These are phyloP conservation scores for Macrobrachium rosenbergii DNA, from an alignment of 1,140 invertebrate species.

Conservation along the genomic window DNA sequence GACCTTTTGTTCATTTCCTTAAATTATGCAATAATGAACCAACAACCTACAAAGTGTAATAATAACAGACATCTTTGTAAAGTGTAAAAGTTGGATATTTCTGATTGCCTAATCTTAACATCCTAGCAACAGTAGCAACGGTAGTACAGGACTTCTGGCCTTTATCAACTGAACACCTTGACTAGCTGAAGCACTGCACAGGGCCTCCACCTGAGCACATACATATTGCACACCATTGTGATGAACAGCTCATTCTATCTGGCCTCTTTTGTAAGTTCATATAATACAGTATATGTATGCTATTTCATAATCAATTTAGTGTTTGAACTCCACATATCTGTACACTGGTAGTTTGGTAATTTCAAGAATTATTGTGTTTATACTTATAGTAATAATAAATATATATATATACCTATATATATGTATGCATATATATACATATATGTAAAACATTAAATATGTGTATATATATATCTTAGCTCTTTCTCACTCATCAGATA, in stretches of 20 bases:
- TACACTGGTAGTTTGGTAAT: too few relatives aligned
- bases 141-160: too few relatives aligned
- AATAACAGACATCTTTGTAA: neutral
- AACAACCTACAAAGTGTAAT: slow-evolving; percentile 3
- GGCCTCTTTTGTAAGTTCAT: slow-evolving; percentile 9
- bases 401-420: neutral
- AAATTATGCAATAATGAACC: too few relatives aligned
- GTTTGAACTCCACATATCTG: too few relatives aligned
- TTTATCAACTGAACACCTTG: slow-evolving; percentile 18
- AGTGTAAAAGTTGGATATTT: too few relatives aligned
- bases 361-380: neutral
- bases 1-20: too few relatives aligned
- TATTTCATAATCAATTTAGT: too few relatives aligned
- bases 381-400: neutral
- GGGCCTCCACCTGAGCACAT: slow-evolving; percentile 27
- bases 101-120: too few relatives aligned
- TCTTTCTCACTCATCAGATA: neutral
- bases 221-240: slow-evolving; percentile 31
- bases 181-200: slow-evolving; percentile 37
- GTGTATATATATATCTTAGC: neutral
- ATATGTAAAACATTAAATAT: neutral
- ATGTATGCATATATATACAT: neutral
- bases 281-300: neutral
- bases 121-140: too few relatives aligned
- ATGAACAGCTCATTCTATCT: neutral